These are phyloP conservation scores for Ceratina australensis DNA, from an alignment of 1,140 invertebrate genomes.

Conservation along the genomic window DNA sequence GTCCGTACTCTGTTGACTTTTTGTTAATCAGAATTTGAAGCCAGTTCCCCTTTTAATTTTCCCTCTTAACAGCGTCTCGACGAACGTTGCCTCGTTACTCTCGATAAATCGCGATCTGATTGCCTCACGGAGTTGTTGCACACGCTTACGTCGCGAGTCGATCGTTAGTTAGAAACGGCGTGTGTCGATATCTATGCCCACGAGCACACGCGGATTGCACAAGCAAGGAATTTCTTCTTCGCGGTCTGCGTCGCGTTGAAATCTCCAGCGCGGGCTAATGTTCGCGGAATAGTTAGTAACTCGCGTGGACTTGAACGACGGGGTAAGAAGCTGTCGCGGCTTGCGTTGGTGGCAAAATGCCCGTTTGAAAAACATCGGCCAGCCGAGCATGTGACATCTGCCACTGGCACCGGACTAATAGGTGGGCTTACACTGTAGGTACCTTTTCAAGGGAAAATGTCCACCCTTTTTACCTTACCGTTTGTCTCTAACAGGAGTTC, in stretches of 20 bases:
- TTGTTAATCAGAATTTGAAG: background rate
- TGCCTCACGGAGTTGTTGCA: background rate
- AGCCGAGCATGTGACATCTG: conserved; percentile 72
- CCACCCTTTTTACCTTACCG: background rate
- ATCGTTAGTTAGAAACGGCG: conserved; percentile 47
- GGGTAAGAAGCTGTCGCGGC: conserved; percentile 72
- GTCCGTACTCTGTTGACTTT: background rate
- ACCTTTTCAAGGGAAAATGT: conserved; percentile 21
- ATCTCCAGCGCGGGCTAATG: conserved; percentile 60
- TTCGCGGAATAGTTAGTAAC: conserved; percentile 75
- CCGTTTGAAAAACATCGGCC: conserved; percentile 75
- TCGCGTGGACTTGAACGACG: conserved; percentile 76
- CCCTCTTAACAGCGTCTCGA: background rate
- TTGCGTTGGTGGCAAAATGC: conserved; percentile 73
- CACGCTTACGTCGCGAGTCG: background rate
- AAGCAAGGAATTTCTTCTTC: conserved; percentile 76
- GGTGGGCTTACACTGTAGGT: conserved; percentile 49
- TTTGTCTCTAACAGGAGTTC: background rate
- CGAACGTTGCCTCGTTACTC: background rate
- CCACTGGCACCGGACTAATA: conserved; percentile 55
- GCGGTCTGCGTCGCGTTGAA: conserved; percentile 39
- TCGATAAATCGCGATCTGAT: conserved; percentile 25
- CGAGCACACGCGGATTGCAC: conserved; percentile 72
- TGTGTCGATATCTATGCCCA: conserved; percentile 32
- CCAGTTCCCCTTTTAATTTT: background rate